Conservation (phyloP, 2,113 vertebrate genomes). For the Onychostruthus taczanowskii region DNA sequence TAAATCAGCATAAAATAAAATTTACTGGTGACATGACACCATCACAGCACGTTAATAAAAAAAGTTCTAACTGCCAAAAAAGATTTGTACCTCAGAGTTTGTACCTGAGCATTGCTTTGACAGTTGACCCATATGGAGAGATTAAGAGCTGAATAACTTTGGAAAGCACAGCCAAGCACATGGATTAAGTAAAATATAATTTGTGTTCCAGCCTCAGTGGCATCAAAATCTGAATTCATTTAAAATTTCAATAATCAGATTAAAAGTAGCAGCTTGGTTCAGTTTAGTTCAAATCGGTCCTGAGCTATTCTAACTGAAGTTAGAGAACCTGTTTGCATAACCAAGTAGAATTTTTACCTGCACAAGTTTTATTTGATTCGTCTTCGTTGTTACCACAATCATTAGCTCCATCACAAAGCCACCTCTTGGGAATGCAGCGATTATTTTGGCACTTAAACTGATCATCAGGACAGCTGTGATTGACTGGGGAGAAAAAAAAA, state of each 20-base stretch:
- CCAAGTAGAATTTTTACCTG: slow-evolving; percentile 78
- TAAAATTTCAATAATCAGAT: slow-evolving; percentile 2
- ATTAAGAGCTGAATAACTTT: slow-evolving; percentile 51
- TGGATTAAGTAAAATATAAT: slow-evolving; percentile 54
- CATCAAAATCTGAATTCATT: slow-evolving; percentile 24
- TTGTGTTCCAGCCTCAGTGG: background rate
- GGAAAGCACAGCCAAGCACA: slow-evolving; percentile 12
- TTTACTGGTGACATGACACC: background rate
- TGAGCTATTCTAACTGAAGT: background rate
- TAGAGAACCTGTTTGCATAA: background rate
- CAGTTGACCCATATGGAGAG: background rate
- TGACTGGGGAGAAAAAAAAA: slow-evolving; percentile 71
- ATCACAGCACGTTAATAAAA: background rate
- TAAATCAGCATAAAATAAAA: slow-evolving; percentile 6
- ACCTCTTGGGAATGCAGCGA: slow-evolving; percentile 94
- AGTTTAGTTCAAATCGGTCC: background rate
- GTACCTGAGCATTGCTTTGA: background rate
- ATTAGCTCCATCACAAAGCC: slow-evolving; percentile 95
- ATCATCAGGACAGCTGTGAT: slow-evolving; percentile 90
- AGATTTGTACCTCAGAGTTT: background rate
- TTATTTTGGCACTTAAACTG: slow-evolving; percentile 97
- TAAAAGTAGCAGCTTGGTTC: background rate
- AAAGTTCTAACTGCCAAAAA: background rate
- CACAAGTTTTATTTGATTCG: slow-evolving; percentile 90
- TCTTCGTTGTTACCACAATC: slow-evolving; percentile 93